Conservation (phyloP, 1,140 invertebrate genomes). For the Pantala flavescens region DNA sequence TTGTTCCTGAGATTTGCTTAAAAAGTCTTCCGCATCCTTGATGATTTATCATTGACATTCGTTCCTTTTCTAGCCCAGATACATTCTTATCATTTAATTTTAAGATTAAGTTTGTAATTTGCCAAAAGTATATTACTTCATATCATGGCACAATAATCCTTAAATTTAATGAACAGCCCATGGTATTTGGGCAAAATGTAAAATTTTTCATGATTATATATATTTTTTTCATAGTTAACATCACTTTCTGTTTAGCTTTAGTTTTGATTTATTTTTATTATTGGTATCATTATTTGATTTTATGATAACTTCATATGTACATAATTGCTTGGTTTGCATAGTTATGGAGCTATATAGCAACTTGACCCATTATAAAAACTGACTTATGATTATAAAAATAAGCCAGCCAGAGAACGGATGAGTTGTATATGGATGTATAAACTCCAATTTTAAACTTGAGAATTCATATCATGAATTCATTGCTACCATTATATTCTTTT, state of each 20-base stretch:
- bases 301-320: background rate
- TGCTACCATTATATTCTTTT: too few relatives aligned
- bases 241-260: background rate
- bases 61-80: background rate
- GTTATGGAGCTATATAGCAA: background rate
- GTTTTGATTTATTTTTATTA: background rate
- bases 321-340: background rate
- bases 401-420: too few relatives aligned
- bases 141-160: background rate
- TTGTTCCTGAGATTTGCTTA: constrained; percentile 2
- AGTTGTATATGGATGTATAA: too few relatives aligned
- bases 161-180: background rate
- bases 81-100: background rate
- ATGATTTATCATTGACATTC: background rate
- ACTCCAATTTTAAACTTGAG: too few relatives aligned
- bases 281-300: background rate
- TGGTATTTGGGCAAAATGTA: background rate
- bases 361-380: too few relatives aligned
- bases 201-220: background rate
- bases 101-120: background rate
- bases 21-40: background rate
- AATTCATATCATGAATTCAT: too few relatives aligned
- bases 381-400: too few relatives aligned
- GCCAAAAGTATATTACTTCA: background rate
- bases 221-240: background rate